Evolutionary conservation across 2,797 vertebrate genomes (phyloP), one percentile per base, ranked within the genome.

Genomic region (Poeciliopsis presidionis): DNA sequence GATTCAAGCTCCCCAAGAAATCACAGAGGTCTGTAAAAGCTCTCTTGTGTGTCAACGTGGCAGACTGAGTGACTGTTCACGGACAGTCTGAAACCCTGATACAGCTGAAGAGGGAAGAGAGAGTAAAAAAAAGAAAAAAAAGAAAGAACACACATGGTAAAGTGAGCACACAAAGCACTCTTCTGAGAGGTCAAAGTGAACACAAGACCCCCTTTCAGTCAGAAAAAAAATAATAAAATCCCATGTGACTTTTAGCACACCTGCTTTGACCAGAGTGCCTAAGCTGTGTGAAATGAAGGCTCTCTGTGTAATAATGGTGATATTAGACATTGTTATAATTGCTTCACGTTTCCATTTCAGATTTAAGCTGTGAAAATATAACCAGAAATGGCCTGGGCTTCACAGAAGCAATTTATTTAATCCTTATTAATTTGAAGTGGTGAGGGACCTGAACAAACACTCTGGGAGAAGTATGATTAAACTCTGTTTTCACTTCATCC

Each of bases 201-300:
- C 93, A 93, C 87, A 95, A 94, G 87, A 76, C 75, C 55, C 55
- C 85, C 92, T 94, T 95, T 96, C 92, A 95, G 70, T 82, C 73
- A 79, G 74, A 92, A 86, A 91, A 88, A 89, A 83, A 93, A 91
- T 91, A 82, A 89, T 86, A 92, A 87, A 92, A 89, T 78, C 88
- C 93, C 85, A 63, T 65, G 76, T 14, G 59, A 86, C 88, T 95
- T 93, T 94, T 89, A 92, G 72, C 82, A 90, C 7, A 81, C 41
- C 72, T 81, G 51, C 84, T 90, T 89, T 70, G 77, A 88, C 87
- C 84, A 86, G 88, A 88, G 86, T 81, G 84, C 59, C 83, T 86
- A 85, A 86, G 86, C 78, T 28, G 81, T 89, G 87, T 90, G 90
- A 91, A 93, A 92, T 90, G 79, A 91, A 89, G 81, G 88, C 85